Base-by-base conservation (phyloP, 2,797 vertebrate species). In the Bufotes viridis region DNA sequence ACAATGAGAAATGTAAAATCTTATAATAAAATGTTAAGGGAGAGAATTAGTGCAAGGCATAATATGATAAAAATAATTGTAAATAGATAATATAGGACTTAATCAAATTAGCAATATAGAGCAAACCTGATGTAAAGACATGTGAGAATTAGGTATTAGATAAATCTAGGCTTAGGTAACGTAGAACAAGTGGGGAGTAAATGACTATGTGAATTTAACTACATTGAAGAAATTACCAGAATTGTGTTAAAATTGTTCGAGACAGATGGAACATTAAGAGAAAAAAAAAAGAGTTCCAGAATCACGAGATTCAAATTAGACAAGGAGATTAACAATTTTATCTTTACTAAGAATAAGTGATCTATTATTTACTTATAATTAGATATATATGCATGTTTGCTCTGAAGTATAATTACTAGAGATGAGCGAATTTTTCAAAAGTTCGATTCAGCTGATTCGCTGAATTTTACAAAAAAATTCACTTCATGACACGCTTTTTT, bases 141-240 rank as follows among this genome's bases (percentile, higher is more conserved):
- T 55, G 34, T 42, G 60, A 82, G 60, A 67, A 49, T 67, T 67
- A 65, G 26, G 18, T 10, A 61, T 80, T 15, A 57, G 63, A 70
- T 53, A 53, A 53, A 42, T 65, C 65, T 82, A 18, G 42, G 49
- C 61, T 49, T 29, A 11, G 65, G 13, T 24, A 61, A 29, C 63
- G 69, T 82, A n/a, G 65, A 82, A 69, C n/a, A 70, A 70, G 65
- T 57, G 67, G 26, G 51, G 81, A 83, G 65, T 69, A 55, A 83
- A 83, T 51, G 81, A 83, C 72, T 57, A 70, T n/a, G 14, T 49
- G 55, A 74, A 60, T 75, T 74, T 57, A 72, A 75, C 69, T 83
- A 55, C 24, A 70, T 83, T 83, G 51, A 69, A 57, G 51, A 82
- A 51, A 67, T 34, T 82, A 82, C 70, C 81, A 70, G 51, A 70